Conservation (phyloP, 2,888 invertebrate genomes). For the Tupiocoris notatus region DNA sequence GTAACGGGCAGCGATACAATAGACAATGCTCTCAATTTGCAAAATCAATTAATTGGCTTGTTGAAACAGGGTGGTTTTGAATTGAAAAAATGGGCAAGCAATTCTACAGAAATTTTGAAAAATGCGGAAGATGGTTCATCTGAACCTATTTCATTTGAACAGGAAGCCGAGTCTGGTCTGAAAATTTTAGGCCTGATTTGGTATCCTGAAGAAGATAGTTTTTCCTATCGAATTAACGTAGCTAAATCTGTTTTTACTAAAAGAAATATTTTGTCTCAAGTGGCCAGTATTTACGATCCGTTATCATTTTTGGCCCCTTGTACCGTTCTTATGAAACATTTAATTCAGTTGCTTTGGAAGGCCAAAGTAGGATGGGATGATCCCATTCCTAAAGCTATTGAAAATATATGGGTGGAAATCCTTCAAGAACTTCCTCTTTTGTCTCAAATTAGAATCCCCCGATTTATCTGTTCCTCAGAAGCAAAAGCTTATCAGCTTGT, state of each 20-base stretch:
- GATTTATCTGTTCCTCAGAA: background rate
- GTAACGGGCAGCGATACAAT: background rate
- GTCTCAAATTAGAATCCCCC: constrained; percentile 3
- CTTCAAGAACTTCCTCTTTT: background rate
- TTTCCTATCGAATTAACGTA: constrained; percentile 35
- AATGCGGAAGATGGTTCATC: background rate
- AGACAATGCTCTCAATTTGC: background rate
- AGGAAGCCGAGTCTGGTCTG: constrained; percentile 21
- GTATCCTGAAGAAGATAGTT: constrained; percentile 40
- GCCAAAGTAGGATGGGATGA: constrained; percentile 12
- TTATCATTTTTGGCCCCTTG: constrained; percentile 12
- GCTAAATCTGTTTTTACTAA: constrained; percentile 42
- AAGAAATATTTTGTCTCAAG: constrained; percentile 44
- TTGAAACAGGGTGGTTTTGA: constrained; percentile 16
- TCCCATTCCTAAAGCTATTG: background rate
- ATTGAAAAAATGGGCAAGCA: constrained; percentile 37
- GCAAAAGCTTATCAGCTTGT: background rate
- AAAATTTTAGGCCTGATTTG: constrained; percentile 47
- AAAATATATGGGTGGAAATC: background rate
- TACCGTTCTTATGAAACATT: background rate
- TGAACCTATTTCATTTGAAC: background rate
- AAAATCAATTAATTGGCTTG: background rate
- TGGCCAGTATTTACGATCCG: constrained; percentile 1
- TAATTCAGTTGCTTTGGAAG: constrained; percentile 16
- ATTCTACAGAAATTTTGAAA: constrained; percentile 15